Base-by-base conservation (phyloP, 2,888 invertebrate genomes). In the Eudemis profundana region DNA sequence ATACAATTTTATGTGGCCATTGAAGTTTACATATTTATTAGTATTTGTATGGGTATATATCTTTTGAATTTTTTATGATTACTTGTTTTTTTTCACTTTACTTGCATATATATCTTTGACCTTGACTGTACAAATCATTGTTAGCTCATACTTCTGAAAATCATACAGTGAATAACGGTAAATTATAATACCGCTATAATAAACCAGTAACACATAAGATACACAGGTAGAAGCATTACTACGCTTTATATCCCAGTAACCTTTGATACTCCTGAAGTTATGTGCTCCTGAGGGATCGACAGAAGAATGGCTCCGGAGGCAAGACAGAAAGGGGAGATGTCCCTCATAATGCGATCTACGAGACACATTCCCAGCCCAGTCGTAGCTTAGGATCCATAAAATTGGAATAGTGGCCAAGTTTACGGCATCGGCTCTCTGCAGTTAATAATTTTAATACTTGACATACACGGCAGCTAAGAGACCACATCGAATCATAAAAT, bases 271-370 rank as follows among this genome's bases (percentile, higher is more conserved):
- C 70, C 73, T 70, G 71, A 76, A 84, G 81, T 83, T 82, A 82
- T 82, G 73, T 71, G 76, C 80, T 83, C 81, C 74, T 77, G 63
- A 76, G 84, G 81, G 80, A 79, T 74, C 70, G 68, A 66, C 72
- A 76, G 81, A 83, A 80, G 81, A 82, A 87, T 83, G 76, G 79
- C 74, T 86, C 85, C 85, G 84, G 77, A 78, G 83, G 78, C 70
- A 81, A 77, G 78, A 27, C 64, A 38, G 81, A 82, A 78, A 73
- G 75, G 72, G 70, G 66, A 69, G 66, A 66, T 61, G 67, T 70
- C 70, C 68, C 72, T 71, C 68, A 64, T 68, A 71, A 66, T 61
- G 66, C 49, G 54, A 63, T 66, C 61, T 53, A 68, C 47, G 63
- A 60, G 60, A 68, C 67, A 70, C 60, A 60, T 68, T 62, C 64